Percentiles rank a stretch among this genome's conserved stretches.
Conservation (phyloP, 2,113 vertebrate genomes). For the Malaclemys terrapin region DNA sequence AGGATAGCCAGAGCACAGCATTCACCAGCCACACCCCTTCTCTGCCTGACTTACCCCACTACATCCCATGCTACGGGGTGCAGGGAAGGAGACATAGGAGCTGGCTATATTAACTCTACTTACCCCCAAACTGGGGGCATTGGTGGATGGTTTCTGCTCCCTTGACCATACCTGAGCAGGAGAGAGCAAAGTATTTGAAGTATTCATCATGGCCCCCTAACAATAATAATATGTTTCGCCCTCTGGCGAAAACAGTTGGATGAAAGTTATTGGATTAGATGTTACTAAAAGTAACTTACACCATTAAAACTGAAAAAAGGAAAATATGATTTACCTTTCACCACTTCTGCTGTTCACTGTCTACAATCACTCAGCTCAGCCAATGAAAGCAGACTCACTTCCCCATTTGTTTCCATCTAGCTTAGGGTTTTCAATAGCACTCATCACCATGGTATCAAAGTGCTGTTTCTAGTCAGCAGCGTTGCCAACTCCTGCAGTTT, state of each 20-base stretch:
- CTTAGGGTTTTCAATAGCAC: slow-evolving; percentile 65
- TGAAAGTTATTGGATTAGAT: neutral
- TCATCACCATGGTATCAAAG: slow-evolving; percentile 70
- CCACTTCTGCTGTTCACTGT: neutral
- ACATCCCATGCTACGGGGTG: neutral
- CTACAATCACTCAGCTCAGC: neutral
- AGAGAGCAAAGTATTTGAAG: neutral
- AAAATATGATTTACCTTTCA: slow-evolving; percentile 49
- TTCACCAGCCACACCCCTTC: neutral
- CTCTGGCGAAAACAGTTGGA: accelerated
- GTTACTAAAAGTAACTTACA: neutral
- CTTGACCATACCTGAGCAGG: neutral
- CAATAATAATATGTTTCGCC: neutral
- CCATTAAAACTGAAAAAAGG: slow-evolving; percentile 4
- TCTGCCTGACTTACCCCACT: neutral
- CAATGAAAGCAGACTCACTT: neutral
- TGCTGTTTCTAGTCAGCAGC: slow-evolving; percentile 15
- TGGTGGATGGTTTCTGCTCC: neutral
- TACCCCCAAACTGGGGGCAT: neutral
- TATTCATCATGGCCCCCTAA: neutral
- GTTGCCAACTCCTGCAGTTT: slow-evolving; percentile 31
- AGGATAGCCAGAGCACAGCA: neutral
- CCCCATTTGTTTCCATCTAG: neutral
- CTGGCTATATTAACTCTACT: neutral
- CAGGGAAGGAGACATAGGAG: neutral